phyloP scores from a whole-genome alignment of 2,888 invertebrate genomes.

The Cheilosia variabilis region DNA sequence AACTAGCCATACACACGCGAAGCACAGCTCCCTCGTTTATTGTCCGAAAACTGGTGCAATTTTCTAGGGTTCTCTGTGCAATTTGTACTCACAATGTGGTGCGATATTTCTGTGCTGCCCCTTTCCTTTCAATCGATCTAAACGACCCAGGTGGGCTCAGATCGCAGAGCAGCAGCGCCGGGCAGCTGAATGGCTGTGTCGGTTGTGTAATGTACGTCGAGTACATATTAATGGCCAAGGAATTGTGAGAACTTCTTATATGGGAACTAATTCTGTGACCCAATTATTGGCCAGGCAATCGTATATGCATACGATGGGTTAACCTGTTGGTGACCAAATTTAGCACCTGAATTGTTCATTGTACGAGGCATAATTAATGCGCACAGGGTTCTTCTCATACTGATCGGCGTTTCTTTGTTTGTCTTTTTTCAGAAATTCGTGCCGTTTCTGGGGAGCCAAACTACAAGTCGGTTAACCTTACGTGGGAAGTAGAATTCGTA shows the following conservation, averaged over 20 bases:
- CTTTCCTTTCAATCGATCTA: conserved; percentile 32
- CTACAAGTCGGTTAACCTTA: conserved; percentile 83
- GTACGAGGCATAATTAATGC: conserved; percentile 50
- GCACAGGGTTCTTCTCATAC: not conserved
- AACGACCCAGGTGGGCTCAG: conserved; percentile 36
- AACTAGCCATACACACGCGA: conserved; percentile 48
- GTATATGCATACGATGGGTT: conserved; percentile 56
- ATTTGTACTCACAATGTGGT: conserved; percentile 37
- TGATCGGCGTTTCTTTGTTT: conserved; percentile 62
- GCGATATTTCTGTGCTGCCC: not conserved
- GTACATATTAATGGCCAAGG: conserved; percentile 9
- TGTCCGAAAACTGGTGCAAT: conserved; percentile 34
- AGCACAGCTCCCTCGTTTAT: not conserved
- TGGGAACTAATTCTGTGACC: conserved; percentile 64
- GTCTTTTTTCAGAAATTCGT: conserved; percentile 81
- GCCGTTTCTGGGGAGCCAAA: conserved; percentile 83
- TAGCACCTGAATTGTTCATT: conserved; percentile 8
- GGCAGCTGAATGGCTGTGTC: conserved; percentile 25
- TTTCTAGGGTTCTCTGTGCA: conserved; percentile 20
- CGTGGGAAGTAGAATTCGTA: conserved; percentile 83
- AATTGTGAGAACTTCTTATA: conserved; percentile 23
- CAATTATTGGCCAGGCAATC: conserved; percentile 44
- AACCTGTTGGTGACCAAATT: conserved; percentile 55
- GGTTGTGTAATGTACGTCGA: no score
- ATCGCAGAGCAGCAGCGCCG: conserved; percentile 25